phyloP scores from a whole-genome alignment of 1,140 invertebrate species.

The Drosophila lacertosa region DNA sequence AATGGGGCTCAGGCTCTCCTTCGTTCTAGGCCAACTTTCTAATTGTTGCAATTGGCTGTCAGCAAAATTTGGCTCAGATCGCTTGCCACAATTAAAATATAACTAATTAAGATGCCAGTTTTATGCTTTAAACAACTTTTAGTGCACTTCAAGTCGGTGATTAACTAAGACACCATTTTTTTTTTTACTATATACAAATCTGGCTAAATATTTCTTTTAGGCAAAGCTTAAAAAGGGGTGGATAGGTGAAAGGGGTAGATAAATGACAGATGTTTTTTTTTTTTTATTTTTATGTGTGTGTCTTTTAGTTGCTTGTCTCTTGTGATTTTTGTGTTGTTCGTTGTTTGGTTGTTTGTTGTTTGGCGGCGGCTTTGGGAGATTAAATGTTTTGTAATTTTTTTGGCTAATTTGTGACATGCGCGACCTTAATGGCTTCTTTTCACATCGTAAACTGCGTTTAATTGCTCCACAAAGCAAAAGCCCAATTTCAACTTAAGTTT shows the following conservation, averaged over 20 bases:
- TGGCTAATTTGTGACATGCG: conserved; percentile 80
- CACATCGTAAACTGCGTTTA: conserved; percentile 76
- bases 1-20: background rate
- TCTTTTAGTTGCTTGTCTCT: background rate
- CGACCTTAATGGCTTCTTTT: conserved; percentile 80
- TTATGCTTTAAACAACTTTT: too few relatives aligned
- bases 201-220: background rate
- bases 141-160: too few relatives aligned
- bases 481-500: background rate
- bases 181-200: too few relatives aligned
- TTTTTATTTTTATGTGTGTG: background rate
- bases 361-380: conserved; percentile 50
- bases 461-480: conserved; percentile 58
- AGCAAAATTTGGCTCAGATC: too few relatives aligned
- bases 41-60: conserved; percentile 28
- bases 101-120: too few relatives aligned
- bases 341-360: conserved; percentile 7
- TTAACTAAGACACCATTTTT: too few relatives aligned
- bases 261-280: background rate
- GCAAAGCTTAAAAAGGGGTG: background rate
- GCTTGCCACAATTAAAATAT: too few relatives aligned
- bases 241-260: background rate
- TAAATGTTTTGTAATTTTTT: conserved; percentile 80
- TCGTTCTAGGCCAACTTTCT: conserved; percentile 43
- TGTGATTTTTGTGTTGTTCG: conserved; percentile 1